Evolutionary conservation across 1,140 invertebrate species (phyloP).

Genomic region (Musca domestica): DNA sequence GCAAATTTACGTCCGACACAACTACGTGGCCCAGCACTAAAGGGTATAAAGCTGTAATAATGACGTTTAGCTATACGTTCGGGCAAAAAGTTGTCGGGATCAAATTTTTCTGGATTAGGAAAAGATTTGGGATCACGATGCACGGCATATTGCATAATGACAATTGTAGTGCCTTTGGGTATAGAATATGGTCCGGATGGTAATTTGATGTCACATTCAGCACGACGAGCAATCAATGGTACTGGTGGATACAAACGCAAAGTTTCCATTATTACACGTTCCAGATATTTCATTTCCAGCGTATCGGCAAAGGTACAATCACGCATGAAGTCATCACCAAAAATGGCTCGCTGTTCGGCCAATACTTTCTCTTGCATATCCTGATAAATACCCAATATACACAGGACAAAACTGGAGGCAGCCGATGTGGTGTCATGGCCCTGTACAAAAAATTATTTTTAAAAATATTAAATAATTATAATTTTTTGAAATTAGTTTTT

Average conservation of each 20-base stretch:
- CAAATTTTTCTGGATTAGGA: slow-evolving; percentile 79
- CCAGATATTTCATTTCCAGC: slow-evolving; percentile 78
- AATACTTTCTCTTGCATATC: slow-evolving; percentile 73
- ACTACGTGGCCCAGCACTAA: slow-evolving; percentile 82
- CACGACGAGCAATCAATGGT: slow-evolving; percentile 70
- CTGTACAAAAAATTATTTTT: slow-evolving; percentile 52
- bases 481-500: too few species aligned
- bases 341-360: slow-evolving; percentile 75
- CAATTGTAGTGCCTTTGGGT: slow-evolving; percentile 63
- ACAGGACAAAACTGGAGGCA: slow-evolving; percentile 75
- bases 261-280: slow-evolving; percentile 74
- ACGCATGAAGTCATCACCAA: slow-evolving; percentile 66
- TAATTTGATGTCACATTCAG: slow-evolving; percentile 69
- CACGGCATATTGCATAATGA: slow-evolving; percentile 68
- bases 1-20: slow-evolving; percentile 77
- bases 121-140: slow-evolving; percentile 77
- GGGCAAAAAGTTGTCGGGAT: slow-evolving; percentile 86
- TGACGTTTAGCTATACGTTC: slow-evolving; percentile 75
- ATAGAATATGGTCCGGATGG: slow-evolving; percentile 52
- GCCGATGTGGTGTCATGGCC: slow-evolving; percentile 87
- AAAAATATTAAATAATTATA: too few species aligned
- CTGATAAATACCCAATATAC: slow-evolving; percentile 71
- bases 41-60: slow-evolving; percentile 85
- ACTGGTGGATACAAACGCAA: slow-evolving; percentile 77
- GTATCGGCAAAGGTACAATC: slow-evolving; percentile 76